Conservation (phyloP, 2,113 vertebrate genomes). For the Falco punctatus region DNA sequence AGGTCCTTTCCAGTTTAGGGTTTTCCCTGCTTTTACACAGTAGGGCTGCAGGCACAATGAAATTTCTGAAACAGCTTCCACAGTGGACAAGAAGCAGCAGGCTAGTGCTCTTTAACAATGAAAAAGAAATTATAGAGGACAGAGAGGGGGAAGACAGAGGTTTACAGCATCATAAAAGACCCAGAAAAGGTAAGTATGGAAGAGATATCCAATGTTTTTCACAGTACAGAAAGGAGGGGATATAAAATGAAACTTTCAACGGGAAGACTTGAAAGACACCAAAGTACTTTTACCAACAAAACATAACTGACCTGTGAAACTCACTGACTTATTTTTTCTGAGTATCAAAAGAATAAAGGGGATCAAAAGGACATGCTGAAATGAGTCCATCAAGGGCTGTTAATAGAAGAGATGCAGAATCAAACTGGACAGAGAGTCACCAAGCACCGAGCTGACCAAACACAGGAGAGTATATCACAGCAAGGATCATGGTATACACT, state of each 20-base stretch:
- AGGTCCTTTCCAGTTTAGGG: neutral
- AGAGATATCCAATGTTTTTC: neutral
- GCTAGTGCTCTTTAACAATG: neutral
- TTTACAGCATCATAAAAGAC: neutral
- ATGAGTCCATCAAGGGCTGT: neutral
- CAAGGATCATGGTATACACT: neutral
- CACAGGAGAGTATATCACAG: accelerated
- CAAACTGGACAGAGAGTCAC: neutral
- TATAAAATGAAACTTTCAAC: constrained; percentile 1
- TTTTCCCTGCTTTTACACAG: neutral
- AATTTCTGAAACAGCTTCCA: neutral
- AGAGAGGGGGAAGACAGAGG: neutral
- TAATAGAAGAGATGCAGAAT: neutral
- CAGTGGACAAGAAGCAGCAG: neutral
- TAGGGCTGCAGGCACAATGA: neutral
- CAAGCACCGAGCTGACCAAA: neutral
- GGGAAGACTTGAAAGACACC: neutral
- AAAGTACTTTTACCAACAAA: neutral
- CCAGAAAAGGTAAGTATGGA: neutral
- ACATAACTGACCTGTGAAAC: neutral
- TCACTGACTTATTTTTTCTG: neutral
- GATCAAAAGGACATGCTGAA: neutral
- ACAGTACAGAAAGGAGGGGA: neutral
- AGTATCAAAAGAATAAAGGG: neutral
- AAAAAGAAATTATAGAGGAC: neutral